A percentile compares a stretch with the other conserved stretches of the same genome.
Conservation (phyloP, 2,113 vertebrate species). For the Eurypyga helias region DNA sequence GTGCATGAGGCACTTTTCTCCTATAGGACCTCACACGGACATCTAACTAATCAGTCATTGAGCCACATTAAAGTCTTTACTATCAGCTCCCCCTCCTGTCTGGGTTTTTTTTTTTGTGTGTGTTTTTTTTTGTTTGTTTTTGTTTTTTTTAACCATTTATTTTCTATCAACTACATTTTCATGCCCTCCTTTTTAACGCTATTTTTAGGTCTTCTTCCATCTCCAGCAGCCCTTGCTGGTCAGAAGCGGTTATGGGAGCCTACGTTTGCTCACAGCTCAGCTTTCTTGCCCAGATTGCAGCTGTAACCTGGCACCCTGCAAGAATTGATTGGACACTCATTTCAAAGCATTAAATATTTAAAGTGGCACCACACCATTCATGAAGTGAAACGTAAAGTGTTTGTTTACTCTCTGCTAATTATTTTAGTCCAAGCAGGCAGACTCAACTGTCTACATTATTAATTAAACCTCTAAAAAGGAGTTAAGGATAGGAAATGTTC, state of each 20-base stretch:
- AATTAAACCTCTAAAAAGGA: conserved; percentile 57
- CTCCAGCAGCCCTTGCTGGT: background rate
- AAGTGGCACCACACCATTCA: conserved; percentile 53
- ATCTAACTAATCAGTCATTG: background rate
- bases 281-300: background rate
- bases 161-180: background rate
- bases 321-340: conserved; percentile 30
- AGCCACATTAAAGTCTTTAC: background rate
- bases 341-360: conserved; percentile 50
- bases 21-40: background rate
- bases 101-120: no score
- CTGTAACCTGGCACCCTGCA: background rate
- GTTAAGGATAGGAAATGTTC: conserved; percentile 29
- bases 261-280: background rate
- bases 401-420: conserved; percentile 68
- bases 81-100: conserved; percentile 7
- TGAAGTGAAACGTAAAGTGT: conserved; percentile 41
- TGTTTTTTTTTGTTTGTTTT: no score
- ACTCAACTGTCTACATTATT: conserved; percentile 48
- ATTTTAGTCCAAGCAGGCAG: conserved; percentile 54
- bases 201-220: background rate
- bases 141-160: background rate
- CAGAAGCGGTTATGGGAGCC: background rate
- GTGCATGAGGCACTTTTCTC: background rate
- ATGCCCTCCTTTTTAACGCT: background rate